Conservation (phyloP, 2,888 invertebrate species). For the Heliconius erato region DNA sequence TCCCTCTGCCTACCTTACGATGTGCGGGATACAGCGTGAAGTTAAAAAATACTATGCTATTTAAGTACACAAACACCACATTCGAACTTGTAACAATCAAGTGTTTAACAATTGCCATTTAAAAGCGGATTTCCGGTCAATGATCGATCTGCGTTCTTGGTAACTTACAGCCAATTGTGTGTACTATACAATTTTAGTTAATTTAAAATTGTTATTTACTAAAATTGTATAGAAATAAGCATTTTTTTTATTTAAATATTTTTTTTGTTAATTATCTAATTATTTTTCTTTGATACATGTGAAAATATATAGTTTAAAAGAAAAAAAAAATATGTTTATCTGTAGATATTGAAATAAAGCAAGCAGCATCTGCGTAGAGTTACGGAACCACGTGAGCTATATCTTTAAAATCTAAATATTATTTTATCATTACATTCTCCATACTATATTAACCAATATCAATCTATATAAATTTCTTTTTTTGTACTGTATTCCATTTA, state of each 20-base stretch:
- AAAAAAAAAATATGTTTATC: too few relatives aligned
- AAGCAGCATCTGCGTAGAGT: background rate
- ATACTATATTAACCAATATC: too few relatives aligned
- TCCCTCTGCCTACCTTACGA: background rate
- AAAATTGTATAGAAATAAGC: background rate
- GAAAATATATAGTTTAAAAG: too few relatives aligned
- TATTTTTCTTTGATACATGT: too few relatives aligned
- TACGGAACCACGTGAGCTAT: background rate
- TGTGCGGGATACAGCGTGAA: background rate
- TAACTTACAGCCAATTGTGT: constrained; percentile 9
- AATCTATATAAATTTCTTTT: too few relatives aligned
- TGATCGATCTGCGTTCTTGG: constrained; percentile 27
- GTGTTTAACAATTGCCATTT: constrained; percentile 6
- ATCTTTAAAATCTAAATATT: background rate
- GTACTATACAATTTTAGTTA: too few relatives aligned
- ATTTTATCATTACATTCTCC: too few relatives aligned
- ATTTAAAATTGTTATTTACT: background rate
- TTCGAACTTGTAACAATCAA: background rate
- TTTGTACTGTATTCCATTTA: too few relatives aligned
- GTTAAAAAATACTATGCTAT: background rate
- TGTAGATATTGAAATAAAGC: background rate
- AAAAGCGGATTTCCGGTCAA: constrained; percentile 27
- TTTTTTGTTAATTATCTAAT: too few relatives aligned
- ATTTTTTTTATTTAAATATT: too few relatives aligned
- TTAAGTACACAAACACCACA: background rate